Percentiles rank a stretch among this genome's conserved stretches.
phyloP scores from a whole-genome alignment of 2,113 vertebrate genomes.

The Callocephalon fimbriatum region DNA sequence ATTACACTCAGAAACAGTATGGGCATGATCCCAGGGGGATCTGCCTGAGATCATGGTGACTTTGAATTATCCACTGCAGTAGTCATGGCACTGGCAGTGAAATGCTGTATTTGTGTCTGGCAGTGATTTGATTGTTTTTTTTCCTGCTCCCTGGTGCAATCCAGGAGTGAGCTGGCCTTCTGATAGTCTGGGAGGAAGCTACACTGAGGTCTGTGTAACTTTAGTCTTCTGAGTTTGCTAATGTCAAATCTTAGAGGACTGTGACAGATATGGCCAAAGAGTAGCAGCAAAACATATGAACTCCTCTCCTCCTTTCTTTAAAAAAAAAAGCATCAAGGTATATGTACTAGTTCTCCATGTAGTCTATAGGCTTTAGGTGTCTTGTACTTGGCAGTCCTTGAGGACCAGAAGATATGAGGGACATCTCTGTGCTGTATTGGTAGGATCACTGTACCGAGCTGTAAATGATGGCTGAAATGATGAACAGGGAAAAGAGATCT shows the following conservation, averaged over 20 bases:
- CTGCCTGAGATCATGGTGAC: neutral
- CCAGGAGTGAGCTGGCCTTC: neutral
- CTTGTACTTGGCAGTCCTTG: neutral
- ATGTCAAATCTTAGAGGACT: neutral
- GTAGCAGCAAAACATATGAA: neutral
- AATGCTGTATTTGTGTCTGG: neutral
- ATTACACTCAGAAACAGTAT: neutral
- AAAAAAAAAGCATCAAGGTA: neutral
- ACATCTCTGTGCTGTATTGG: neutral
- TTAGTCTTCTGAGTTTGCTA: neutral
- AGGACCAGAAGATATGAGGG: neutral
- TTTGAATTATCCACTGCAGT: neutral
- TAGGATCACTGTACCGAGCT: neutral
- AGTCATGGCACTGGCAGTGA: neutral
- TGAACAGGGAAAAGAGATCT: neutral
- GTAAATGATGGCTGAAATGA: neutral
- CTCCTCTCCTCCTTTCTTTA: neutral
- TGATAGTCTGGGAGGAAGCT: neutral
- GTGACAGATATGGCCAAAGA: neutral
- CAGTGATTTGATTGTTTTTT: neutral
- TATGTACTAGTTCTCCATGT: fast-evolving
- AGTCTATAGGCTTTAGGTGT: neutral
- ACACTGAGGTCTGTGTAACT: neutral
- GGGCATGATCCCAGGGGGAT: neutral
- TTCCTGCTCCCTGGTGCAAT: neutral